Base-by-base conservation (phyloP, 2,888 invertebrate species). In the Pterostichus madidus region DNA sequence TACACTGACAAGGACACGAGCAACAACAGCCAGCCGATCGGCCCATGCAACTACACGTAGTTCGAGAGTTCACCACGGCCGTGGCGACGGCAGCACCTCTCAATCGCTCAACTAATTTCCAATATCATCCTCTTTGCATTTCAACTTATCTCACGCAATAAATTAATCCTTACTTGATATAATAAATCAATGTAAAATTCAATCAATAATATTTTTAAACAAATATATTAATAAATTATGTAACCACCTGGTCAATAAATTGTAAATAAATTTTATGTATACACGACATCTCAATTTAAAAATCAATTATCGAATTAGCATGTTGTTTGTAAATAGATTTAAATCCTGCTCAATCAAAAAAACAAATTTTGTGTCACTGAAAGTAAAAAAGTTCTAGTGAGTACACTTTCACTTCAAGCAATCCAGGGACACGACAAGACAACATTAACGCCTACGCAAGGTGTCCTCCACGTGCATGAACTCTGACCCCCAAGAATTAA, bases 1-100 rank as follows among this genome's bases (percentile, higher is more conserved):
- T 53, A 80, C 80, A 80, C 64, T 64, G 68, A 80, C 80, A 80
- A 64, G 80, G 80, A 68, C 80, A 80, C 79, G 64, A 56, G 35
- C 35, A 59, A 17, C 32, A 59, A 80, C 80, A 61, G 68, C 11
- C 44, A 39, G 44, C 46, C 17, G 35, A 56, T 52, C 11, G 64
- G 8, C 64, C 32, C 75, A 75, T 39, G 68, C n/a, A 35, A 11
- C 75, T 24, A 15, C 5, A 52, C 52, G 10, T 80, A 49, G 80
- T 80, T 80, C 17, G 15, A 68, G 80, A 68, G 80, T 80, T 80
- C 80, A 68, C 80, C 80, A 56, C 77, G 64, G 35, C 52, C 35
- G 24, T 15, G 13, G 17, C 13, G 52, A 49, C 8, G 49, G 80
- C 80, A 80, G 80, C 80, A 80, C 80, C 24, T 24, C 35, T 32